Evolutionary conservation across 2,888 invertebrate genomes (phyloP).

Genomic region (Polylopha cassiicola): DNA sequence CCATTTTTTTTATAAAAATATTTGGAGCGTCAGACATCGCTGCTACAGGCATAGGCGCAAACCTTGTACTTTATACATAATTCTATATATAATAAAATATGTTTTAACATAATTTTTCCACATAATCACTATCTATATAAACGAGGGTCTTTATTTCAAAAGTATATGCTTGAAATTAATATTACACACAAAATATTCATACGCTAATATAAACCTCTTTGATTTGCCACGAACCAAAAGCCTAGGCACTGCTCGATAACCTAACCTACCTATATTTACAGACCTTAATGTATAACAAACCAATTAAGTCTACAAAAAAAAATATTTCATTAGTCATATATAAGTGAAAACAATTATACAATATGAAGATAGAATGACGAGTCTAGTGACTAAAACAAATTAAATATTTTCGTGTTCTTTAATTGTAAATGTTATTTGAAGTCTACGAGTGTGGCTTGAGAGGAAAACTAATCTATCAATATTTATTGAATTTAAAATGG

Average conservation of each 20-base stretch:
- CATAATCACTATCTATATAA: constrained; percentile 18
- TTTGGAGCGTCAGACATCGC: constrained; percentile 4
- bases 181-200: constrained; percentile 18
- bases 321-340: constrained; percentile 11
- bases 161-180: constrained; percentile 17
- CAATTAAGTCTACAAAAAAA: constrained; percentile 13
- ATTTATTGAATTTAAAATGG: no score
- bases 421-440: no score
- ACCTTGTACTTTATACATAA: constrained; percentile 19
- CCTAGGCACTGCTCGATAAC: constrained; percentile 18
- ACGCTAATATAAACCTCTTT: constrained; percentile 10
- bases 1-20: constrained; percentile 7
- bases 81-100: constrained; percentile 21
- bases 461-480: no score
- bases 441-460: no score
- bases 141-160: constrained; percentile 17
- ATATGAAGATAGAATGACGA: not conserved
- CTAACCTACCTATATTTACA: constrained; percentile 18
- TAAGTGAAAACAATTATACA: not conserved
- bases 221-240: constrained; percentile 14
- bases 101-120: constrained; percentile 22
- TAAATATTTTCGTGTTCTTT: no score
- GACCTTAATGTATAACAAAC: constrained; percentile 12
- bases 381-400: no score
- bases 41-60: constrained; percentile 6